Percentiles rank a stretch among this genome's conserved stretches.
Conservation (phyloP, 2,888 invertebrate genomes). For the Drosophila prolongata region DNA sequence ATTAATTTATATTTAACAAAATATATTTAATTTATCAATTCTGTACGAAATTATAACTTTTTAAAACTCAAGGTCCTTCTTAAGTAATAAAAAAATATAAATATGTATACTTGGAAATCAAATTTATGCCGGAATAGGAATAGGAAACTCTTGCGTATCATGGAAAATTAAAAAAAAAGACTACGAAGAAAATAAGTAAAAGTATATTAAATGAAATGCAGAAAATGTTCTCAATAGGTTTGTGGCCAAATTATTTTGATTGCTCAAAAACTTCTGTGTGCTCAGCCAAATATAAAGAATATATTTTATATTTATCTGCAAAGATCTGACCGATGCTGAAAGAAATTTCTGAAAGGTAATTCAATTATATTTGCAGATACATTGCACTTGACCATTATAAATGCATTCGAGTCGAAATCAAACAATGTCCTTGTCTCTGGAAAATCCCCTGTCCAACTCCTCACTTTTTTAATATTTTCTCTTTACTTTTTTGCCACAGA, state of each 20-base stretch:
- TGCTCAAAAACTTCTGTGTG: neutral
- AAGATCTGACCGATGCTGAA: neutral
- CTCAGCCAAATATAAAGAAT: neutral
- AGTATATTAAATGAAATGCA: neutral
- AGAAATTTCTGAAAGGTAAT: conserved; percentile 38
- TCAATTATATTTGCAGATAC: conserved; percentile 48
- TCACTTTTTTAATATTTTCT: conserved; percentile 16
- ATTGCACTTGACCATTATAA: conserved; percentile 40
- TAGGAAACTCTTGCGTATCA: too few species aligned
- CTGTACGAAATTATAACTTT: too few species aligned
- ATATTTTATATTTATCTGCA: neutral
- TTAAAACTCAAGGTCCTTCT: too few species aligned
- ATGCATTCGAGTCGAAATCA: conserved; percentile 48
- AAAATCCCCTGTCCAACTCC: conserved; percentile 4
- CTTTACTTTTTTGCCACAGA: conserved; percentile 9
- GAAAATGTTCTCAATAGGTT: neutral
- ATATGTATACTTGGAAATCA: too few species aligned
- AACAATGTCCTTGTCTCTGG: conserved; percentile 24
- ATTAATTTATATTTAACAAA: too few species aligned
- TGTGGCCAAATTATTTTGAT: neutral
- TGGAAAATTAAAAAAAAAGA: too few species aligned
- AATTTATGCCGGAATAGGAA: too few species aligned
- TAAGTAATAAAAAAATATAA: too few species aligned
- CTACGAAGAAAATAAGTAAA: too few species aligned
- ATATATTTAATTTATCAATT: too few species aligned